These are phyloP conservation scores for Lichenostomus cassidix DNA, from an alignment of 2,113 vertebrate species.

Conservation along the genomic window DNA sequence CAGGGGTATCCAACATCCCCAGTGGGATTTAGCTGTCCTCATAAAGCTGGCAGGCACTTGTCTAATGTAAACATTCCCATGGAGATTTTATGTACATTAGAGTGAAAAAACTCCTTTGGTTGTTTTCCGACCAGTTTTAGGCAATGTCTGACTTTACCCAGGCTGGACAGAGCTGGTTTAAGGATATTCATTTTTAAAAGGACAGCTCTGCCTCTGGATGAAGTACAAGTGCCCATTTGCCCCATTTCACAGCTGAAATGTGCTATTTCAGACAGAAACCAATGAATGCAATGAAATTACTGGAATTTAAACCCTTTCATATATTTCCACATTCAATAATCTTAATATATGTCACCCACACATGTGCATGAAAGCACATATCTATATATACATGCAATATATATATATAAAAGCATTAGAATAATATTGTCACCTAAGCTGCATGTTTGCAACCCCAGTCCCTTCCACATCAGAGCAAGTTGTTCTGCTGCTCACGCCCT, in stretches of 20 bases:
- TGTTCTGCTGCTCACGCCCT: not conserved
- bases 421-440: not conserved
- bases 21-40: not conserved
- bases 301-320: not conserved
- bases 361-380: fast-evolving
- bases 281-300: not conserved
- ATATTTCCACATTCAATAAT: not conserved
- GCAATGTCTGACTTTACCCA: not conserved
- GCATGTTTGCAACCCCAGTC: not conserved
- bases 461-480: not conserved
- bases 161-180: fast-evolving
- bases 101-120: not conserved
- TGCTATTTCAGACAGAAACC: not conserved
- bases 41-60: not conserved
- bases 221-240: not conserved
- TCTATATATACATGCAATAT: fast-evolving
- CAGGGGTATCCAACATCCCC: not conserved
- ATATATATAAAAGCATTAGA: not conserved
- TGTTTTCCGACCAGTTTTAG: not conserved
- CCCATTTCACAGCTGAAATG: not conserved
- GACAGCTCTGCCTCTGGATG: not conserved
- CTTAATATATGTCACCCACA: not conserved
- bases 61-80: not conserved
- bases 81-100: not conserved
- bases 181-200: not conserved